A percentile compares a stretch with the other conserved stretches of the same genome.
Evolutionary conservation across 2,113 vertebrate species (phyloP).

Genomic region (Actenoides lindsayi): DNA sequence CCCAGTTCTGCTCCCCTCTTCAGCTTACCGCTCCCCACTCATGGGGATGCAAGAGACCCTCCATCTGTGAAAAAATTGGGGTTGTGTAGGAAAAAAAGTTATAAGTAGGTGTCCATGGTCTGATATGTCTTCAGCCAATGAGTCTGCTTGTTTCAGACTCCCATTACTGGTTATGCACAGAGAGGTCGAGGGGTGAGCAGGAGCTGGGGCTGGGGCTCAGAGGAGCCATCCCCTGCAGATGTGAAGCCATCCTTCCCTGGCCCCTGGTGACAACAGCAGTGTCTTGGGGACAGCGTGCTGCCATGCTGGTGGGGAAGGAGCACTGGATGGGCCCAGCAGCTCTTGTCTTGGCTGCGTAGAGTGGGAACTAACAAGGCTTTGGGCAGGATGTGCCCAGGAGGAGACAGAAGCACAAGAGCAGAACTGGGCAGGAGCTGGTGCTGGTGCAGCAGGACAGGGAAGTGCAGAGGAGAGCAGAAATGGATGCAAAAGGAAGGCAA

Average conservation of each 20-base stretch:
- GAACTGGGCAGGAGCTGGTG: neutral
- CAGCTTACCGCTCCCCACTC: neutral
- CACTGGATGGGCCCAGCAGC: neutral
- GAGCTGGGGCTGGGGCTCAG: neutral
- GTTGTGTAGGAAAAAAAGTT: neutral
- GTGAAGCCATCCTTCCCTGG: neutral
- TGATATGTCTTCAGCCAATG: neutral
- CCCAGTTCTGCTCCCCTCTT: neutral
- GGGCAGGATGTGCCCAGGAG: neutral
- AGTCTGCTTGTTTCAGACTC: neutral
- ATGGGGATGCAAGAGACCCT: neutral
- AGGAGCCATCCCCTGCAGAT: rapidly evolving
- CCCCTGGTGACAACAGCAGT: rapidly evolving
- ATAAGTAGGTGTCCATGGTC: neutral
- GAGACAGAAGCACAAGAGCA: neutral
- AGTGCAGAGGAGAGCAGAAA: neutral
- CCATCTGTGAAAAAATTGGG: neutral
- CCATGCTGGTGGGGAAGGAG: neutral
- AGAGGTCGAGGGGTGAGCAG: neutral
- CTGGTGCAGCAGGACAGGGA: neutral
- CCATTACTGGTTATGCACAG: neutral
- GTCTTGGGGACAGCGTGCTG: neutral
- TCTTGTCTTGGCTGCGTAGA: neutral
- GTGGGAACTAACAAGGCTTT: neutral
- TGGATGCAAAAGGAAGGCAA: neutral